Base-by-base conservation (phyloP, 2,888 invertebrate genomes). In the Hipparchia sbordonii region DNA sequence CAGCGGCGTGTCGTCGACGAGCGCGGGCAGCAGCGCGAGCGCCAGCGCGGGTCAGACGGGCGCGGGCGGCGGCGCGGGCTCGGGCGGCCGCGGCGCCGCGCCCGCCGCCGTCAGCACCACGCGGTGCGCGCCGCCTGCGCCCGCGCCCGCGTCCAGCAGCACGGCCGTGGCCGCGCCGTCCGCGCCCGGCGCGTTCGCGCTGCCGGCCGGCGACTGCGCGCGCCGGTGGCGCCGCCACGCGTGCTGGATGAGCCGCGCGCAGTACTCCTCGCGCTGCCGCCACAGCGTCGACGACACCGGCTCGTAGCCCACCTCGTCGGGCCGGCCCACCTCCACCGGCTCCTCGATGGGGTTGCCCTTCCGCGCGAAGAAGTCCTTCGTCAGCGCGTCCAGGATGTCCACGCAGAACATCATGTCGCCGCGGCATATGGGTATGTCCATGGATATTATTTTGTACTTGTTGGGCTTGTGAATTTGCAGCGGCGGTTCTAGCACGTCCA, bases 371-470 rank as follows among this genome's bases (percentile, higher is more conserved):
- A 99, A 99, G 96, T 99, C 98, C 94, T 98, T 98, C 76, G 99
- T 99, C 83, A 99, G 95, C 78, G 99, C 99, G 94, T 99, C 99
- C 87, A 99, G 95, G 86, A 99, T 99, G 95, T 99, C 99, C 87
- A 99, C 98, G 94, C 99, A 99, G 95, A 98, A 98, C 96, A 99
- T 98, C 94, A 97, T 96, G 92, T 99, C 99, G 80, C 97, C 97
- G 92, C 98, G 98, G 95, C 99, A 99, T 90, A 99, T 99, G 80
- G 99, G 98, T 89, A 99, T 99, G 93, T 99, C 98, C 98, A 99
- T 98, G 84, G 98, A 98, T 88, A 99, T 98, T 89, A 99, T 98
- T 95, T 99, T 98, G 95, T 98, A 99, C 95, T 99, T 98, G 94
- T 99, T 99, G 81, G 99, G 99, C 92, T 98, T 98, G 93, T 98